Evolutionary conservation across 2,888 invertebrate genomes (phyloP), one percentile per base, ranked within the genome.

Genomic region (Xylota segnis): DNA sequence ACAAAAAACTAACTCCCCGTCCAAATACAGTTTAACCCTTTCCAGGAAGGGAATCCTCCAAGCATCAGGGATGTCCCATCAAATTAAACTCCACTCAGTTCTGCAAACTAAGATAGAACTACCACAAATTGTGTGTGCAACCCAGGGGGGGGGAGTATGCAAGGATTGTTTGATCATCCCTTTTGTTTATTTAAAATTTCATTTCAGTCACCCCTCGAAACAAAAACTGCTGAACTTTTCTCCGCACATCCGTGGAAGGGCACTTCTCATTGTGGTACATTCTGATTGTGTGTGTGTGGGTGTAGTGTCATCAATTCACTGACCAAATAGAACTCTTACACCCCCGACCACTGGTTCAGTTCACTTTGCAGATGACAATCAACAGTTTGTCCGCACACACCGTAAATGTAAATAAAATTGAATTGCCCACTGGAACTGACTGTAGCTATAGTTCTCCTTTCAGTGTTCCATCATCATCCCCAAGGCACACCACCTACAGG

Each of bases 121-220:
- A 32, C 72, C 40, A 52, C 61, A 50, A 27, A 50, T 34, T 72
- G 6, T 61, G 6, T 61, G 59, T 40, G 40, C 0, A 18, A 9
- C 50, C 16, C 7, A 29, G 7, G 37, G n/a, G n/a, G n/a, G n/a
- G n/a, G n/a, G n/a, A n/a, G n/a, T 29, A 10, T 7, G 16, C 18
- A n/a, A 43, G 43, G 18, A 10, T n/a, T 18, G 18, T 50, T 61
- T 61, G 50, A 52, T 52, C 50, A 40, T 40, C 18, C 43, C 52
- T 61, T 72, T 52, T 72, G 61, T 63, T 61, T 61, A 61, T 52
- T 72, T 40, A 61, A 72, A 52, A 72, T 63, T 32, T 61, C 16
- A 72, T 72, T 72, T 54, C 58, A 43, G 12, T 43, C 40, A 4
- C 10, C 34, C 16, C 27, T 29, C 10, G 29, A 14, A 56, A 56